Evolutionary conservation across 2,888 invertebrate species (phyloP), one percentile per base, ranked within the genome.

Genomic region (Prostheceraeus crozeri): DNA sequence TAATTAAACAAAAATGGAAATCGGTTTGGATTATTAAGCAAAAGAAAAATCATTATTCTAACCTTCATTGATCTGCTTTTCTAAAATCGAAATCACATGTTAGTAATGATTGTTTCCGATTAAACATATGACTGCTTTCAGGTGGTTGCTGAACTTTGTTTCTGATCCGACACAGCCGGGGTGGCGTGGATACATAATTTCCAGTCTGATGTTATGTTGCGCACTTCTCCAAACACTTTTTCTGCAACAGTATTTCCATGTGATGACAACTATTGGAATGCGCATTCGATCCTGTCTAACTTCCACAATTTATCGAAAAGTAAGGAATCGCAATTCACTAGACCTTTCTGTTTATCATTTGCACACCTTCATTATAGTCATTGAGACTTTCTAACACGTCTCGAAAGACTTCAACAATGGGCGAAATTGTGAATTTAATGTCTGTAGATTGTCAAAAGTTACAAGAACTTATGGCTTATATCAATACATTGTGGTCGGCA

Each of bases 241-340:
- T 36, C 68, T 79, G 53, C 79, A 79, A 64, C 76, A 77, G 65
- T 79, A 79, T 65, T 79, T 79, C 66, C 76, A 77, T 62, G 67
- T 72, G 54, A 75, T 77, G 67, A 72, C 76, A 61, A 65, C 76
- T 16, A 69, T 76, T 54, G 79, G 79, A 25, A 76, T 78, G 71
- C 73, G 77, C 53, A 67, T 80, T 25, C 69, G 78, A 31, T 75
- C 78, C 0, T 70, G 75, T 3, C 68, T 80, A 36, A 76, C 76
- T 19, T 71, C 75, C 4, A 70, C 76, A 21, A 74, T 80, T 1
- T 80, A 79, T 67, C 72, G 70, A 61, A 79, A 79, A 71, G 77
- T 78, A 21, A 57, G 6, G 10, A 11, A 33, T 59, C n/a, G n/a
- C n/a, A n/a, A n/a, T n/a, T n/a, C n/a, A n/a, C n/a, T n/a, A n/a